Evolutionary conservation across 2,113 vertebrate genomes (phyloP).

Genomic region (Pangasianodon gigas): DNA sequence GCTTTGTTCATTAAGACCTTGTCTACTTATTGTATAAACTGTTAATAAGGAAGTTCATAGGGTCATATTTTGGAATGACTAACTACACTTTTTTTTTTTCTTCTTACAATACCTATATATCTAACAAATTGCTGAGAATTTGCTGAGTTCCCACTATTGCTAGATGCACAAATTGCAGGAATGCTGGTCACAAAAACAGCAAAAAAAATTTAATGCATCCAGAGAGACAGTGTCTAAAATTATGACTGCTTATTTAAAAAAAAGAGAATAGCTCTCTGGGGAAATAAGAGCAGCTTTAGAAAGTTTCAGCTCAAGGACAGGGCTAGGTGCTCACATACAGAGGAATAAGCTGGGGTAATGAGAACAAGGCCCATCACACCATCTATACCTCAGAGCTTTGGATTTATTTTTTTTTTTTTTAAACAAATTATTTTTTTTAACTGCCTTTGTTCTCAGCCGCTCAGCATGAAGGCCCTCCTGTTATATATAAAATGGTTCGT

Average conservation of each 20-base stretch:
- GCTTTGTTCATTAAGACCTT: background rate
- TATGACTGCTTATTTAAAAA: conserved; percentile 29
- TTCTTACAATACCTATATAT: no score
- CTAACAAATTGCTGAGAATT: no score
- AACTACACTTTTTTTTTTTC: background rate
- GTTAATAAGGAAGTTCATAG: background rate
- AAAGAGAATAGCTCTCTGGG: background rate
- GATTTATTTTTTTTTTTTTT: background rate
- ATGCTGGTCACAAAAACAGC: conserved; percentile 15
- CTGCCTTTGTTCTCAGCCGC: background rate
- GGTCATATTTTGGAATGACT: background rate
- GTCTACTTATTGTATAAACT: background rate
- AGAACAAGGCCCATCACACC: background rate
- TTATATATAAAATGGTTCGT: background rate
- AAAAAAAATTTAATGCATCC: background rate
- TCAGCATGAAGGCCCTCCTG: background rate
- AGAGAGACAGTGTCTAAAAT: conserved; percentile 22
- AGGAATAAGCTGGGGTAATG: background rate
- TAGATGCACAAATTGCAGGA: background rate
- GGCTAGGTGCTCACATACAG: background rate
- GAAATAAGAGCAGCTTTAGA: conserved; percentile 30
- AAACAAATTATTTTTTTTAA: background rate
- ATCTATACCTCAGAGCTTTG: background rate
- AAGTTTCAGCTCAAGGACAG: background rate
- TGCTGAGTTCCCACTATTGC: background rate